phyloP scores from a whole-genome alignment of 2,888 invertebrate genomes.

The Pyralis farinalis region DNA sequence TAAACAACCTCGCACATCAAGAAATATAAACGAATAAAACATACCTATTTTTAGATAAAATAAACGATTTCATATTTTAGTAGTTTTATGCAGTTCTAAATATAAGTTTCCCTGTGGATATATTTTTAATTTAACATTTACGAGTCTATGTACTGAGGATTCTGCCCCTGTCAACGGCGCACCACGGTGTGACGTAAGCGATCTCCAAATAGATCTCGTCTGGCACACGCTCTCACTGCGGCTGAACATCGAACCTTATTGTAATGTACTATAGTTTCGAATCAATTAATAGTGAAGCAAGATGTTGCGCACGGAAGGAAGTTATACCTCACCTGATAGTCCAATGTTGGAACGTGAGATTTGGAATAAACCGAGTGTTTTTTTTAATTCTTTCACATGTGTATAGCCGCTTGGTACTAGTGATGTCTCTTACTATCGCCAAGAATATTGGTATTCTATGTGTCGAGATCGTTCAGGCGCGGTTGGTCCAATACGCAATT shows the following conservation, averaged over 20 bases:
- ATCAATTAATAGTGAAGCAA: slow-evolving; percentile 18
- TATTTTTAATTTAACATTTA: background rate
- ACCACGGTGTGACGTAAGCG: slow-evolving; percentile 37
- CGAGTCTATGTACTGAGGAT: slow-evolving; percentile 8
- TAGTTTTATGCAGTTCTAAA: background rate
- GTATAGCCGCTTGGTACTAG: no score
- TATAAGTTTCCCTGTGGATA: background rate
- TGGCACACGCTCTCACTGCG: slow-evolving; percentile 28
- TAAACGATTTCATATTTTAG: slow-evolving; percentile 6
- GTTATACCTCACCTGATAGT: slow-evolving; percentile 32
- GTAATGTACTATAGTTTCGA: slow-evolving; percentile 25
- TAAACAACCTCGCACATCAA: slow-evolving; percentile 53
- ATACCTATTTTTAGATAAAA: slow-evolving; percentile 2
- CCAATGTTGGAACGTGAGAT: no score
- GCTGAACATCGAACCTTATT: slow-evolving; percentile 32
- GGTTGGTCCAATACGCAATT: no score
- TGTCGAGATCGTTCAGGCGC: no score
- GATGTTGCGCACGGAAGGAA: slow-evolving; percentile 40
- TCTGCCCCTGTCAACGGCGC: slow-evolving; percentile 20
- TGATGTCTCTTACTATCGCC: no score
- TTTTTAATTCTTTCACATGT: no score
- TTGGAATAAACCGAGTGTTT: no score
- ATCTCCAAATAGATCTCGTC: slow-evolving; percentile 63
- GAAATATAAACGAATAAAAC: slow-evolving; percentile 14
- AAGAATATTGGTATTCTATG: no score